Base-by-base conservation (phyloP, 1,140 invertebrate species). In the Eriocheir sinensis region DNA sequence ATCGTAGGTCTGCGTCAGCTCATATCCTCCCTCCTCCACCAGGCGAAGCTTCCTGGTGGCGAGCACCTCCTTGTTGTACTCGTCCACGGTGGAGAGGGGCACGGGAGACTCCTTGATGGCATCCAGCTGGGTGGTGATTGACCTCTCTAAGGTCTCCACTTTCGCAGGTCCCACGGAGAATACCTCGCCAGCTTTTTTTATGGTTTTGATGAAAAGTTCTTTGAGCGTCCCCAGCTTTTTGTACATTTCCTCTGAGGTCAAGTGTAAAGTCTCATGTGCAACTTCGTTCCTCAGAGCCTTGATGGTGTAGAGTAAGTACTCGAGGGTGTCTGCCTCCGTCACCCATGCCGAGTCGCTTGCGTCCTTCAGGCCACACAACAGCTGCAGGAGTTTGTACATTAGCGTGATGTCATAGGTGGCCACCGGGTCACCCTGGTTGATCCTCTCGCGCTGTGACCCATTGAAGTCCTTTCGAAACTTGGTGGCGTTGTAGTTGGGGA, bases 381-480 rank as follows among this genome's bases (percentile, higher is more conserved):
- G 79, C 48, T 95, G 95, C 15, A 95, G 36, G 17, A 95, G 86
- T 85, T 94, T 95, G 60, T 95, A 95, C 9, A 79, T 91, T 15
- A 95, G 53, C 4, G 95, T 92, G 32, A 95, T 93, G 36, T 95
- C 95, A 53, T 89, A 94, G 1, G 44, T 91, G 4, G 85, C 81
- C 12, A 93, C 53, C n/a, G 91, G 60, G 17, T 79, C 95, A 83
- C 85, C 90, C 27, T 41, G 89, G n/a, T 89, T 48, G 34, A 95
- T 89, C 48, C 93, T 95, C 32, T 72, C 60, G 32, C 93, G 93
- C 60, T 95, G 95, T 27, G 88, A 60, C 6, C 32, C 79, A 86
- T 95, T 94, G 88, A 95, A 95, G 79, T 95, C 95, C 40, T 94
- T 93, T n/a, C 94, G 88, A 48, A 93, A 95, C 79, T 93, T 95